Evolutionary conservation across 2,113 vertebrate species (phyloP).

Genomic region (Sylvilagus bachmani): DNA sequence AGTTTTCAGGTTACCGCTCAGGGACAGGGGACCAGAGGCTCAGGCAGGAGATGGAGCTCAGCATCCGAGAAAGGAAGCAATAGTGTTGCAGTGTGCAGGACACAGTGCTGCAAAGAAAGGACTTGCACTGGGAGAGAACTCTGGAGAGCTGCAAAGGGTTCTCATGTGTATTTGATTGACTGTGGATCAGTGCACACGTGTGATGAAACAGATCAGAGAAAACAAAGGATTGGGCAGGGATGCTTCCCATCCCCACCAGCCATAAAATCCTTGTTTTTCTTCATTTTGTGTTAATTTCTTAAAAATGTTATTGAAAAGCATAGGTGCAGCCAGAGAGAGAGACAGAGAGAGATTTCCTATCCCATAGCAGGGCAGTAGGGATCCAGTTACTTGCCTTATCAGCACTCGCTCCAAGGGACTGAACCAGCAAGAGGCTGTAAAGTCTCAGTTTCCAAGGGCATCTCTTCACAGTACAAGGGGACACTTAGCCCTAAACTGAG

Average conservation of each 20-base stretch:
- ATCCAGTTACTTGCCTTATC: too few relatives aligned
- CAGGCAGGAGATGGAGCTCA: neutral
- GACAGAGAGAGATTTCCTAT: too few relatives aligned
- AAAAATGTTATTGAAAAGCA: too few relatives aligned
- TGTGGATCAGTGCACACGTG: neutral
- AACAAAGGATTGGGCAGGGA: neutral
- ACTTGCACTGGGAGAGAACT: neutral
- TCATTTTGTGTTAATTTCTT: too few relatives aligned
- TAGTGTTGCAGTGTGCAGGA: neutral
- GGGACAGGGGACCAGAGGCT: neutral
- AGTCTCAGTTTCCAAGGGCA: neutral
- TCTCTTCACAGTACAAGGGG: neutral
- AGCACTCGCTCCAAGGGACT: too few relatives aligned
- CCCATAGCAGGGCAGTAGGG: too few relatives aligned
- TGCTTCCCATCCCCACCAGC: neutral
- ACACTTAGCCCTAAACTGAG: neutral
- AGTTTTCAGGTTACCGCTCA: neutral
- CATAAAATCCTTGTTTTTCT: too few relatives aligned
- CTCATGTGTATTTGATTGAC: neutral
- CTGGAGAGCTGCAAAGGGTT: neutral
- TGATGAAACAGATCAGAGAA: neutral
- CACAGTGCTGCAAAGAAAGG: neutral
- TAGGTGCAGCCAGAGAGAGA: too few relatives aligned
- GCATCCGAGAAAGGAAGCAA: neutral
- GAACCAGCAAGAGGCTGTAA: neutral